Evolutionary conservation across 2,113 vertebrate genomes (phyloP).

Genomic region (Abramis brama): DNA sequence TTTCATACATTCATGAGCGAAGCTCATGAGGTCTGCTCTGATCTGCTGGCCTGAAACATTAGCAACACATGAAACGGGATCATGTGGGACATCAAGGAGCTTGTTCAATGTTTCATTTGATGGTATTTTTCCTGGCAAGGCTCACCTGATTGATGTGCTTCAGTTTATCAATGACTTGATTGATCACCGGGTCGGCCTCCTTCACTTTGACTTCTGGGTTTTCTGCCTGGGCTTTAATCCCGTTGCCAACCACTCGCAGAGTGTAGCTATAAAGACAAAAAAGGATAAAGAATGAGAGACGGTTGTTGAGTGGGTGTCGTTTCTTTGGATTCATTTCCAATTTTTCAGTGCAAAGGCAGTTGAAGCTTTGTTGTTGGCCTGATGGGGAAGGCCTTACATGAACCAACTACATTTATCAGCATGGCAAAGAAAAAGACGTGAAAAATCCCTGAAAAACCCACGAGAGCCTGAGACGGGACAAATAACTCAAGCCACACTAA

Average conservation of each 20-base stretch:
- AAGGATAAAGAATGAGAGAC: conserved; percentile 19
- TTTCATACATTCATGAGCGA: neutral
- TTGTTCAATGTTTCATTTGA: neutral
- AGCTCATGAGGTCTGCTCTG: conserved; percentile 1
- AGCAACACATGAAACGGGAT: neutral
- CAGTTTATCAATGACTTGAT: conserved; percentile 91
- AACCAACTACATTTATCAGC: conserved; percentile 21
- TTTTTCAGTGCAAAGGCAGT: neutral
- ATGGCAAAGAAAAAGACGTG: neutral
- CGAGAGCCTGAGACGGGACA: neutral
- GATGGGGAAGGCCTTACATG: conserved; percentile 37
- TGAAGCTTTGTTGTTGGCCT: conserved; percentile 17
- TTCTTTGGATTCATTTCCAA: conserved; percentile 21
- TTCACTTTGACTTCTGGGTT: conserved; percentile 91
- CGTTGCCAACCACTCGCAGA: conserved; percentile 83
- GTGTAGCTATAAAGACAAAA: conserved; percentile 79
- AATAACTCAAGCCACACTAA: conserved; percentile 32
- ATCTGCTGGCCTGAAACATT: neutral
- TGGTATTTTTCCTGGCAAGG: neutral
- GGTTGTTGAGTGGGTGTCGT: conserved; percentile 15
- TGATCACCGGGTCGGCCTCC: conserved; percentile 83
- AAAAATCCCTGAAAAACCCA: conserved; percentile 11
- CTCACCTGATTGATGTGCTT: conserved; percentile 91
- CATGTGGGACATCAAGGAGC: conserved; percentile 1
- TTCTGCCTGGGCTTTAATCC: conserved; percentile 83